These are phyloP conservation scores for Lytechinus pictus DNA, from an alignment of 35 echinoderm and acorn worm species.

Conservation along the genomic window DNA sequence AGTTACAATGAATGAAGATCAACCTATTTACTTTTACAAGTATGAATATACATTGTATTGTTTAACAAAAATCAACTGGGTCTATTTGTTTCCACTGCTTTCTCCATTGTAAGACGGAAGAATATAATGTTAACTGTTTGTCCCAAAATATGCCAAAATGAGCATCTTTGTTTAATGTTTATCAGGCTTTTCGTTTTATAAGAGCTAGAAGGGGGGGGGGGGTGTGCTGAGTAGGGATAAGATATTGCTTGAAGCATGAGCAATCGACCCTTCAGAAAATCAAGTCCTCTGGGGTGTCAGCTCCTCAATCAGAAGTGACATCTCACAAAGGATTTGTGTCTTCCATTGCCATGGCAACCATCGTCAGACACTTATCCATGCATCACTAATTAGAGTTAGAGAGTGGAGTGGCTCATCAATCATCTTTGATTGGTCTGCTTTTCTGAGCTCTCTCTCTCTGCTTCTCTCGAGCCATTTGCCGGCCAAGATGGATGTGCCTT, in stretches of 20 bases:
- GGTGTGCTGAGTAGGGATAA: background rate
- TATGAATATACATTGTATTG: too few relatives aligned
- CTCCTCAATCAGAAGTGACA: conserved; percentile 26
- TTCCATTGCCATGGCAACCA: background rate
- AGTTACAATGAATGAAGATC: too few relatives aligned
- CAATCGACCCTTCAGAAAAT: conserved; percentile 3
- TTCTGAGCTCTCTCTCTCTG: background rate
- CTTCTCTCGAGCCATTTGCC: background rate
- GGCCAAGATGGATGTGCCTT: background rate
- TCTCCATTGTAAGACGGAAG: too few relatives aligned
- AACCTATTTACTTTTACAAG: too few relatives aligned
- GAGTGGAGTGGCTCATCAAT: conserved; percentile 33
- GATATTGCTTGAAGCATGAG: background rate
- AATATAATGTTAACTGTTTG: too few relatives aligned
- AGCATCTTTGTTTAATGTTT: background rate
- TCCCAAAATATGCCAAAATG: too few relatives aligned
- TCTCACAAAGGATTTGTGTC: conserved; percentile 29
- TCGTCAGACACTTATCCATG: background rate
- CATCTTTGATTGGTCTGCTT: conserved; percentile 20
- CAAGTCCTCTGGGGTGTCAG: background rate
- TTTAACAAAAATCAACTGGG: too few relatives aligned
- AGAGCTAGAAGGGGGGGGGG: background rate
- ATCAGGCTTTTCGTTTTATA: background rate
- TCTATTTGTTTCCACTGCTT: too few relatives aligned
- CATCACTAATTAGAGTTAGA: conserved; percentile 36